Percentiles rank a stretch among this genome's conserved stretches.
These are phyloP conservation scores for Psephotus haematonotus DNA, from an alignment of 2,113 vertebrate species.

Conservation along the genomic window DNA sequence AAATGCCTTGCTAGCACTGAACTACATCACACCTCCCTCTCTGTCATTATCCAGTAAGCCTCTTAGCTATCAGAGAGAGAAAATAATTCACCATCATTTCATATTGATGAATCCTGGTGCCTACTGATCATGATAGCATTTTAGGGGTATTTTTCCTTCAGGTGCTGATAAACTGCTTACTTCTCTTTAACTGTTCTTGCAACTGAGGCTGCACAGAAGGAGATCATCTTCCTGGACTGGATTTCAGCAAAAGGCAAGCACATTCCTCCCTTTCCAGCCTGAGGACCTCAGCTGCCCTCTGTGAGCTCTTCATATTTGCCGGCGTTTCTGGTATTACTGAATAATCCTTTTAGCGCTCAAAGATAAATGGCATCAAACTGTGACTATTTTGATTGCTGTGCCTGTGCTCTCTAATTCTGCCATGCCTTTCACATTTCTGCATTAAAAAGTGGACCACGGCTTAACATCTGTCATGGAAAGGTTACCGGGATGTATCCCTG, in stretches of 20 bases:
- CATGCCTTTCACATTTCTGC: neutral
- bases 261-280: neutral
- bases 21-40: neutral
- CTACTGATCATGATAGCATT: neutral
- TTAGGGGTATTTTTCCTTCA: neutral
- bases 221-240: neutral
- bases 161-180: neutral
- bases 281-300: neutral
- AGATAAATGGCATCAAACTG: neutral
- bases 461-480: neutral
- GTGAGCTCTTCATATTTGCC: neutral
- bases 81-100: constrained; percentile 36
- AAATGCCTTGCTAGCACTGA: neutral
- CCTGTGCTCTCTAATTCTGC: neutral
- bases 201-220: neutral
- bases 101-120: neutral
- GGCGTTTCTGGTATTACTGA: accelerated
- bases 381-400: neutral
- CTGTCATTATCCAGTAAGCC: constrained; percentile 17
- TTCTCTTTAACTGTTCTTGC: neutral
- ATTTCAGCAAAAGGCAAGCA: neutral
- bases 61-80: constrained; percentile 38
- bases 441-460: accelerated
- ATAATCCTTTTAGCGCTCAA: neutral
- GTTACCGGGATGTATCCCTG: accelerated